Conservation (phyloP, 2,888 invertebrate genomes). For the Caenorhabditis panamensis region DNA sequence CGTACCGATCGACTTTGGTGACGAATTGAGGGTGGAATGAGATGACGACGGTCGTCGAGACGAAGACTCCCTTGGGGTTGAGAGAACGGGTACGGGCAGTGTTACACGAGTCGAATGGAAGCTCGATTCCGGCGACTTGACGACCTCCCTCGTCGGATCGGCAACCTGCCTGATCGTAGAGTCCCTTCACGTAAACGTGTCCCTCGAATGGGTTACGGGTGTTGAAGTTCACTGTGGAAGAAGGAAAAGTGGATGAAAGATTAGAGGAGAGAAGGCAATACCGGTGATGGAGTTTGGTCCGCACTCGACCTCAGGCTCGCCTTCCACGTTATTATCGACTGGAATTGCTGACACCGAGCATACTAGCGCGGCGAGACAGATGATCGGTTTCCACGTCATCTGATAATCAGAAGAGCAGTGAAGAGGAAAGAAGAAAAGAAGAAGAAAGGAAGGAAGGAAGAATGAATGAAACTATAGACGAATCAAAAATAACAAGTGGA, state of each 20-base stretch:
- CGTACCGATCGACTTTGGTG: constrained; percentile 75
- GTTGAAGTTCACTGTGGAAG: constrained; percentile 71
- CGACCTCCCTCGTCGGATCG: constrained; percentile 68
- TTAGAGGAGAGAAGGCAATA: constrained; percentile 12
- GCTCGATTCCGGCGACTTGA: constrained; percentile 79
- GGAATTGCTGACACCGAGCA: constrained; percentile 68
- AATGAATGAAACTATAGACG: too few species aligned
- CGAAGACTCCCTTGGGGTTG: constrained; percentile 81
- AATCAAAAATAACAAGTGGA: too few species aligned
- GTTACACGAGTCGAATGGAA: constrained; percentile 79
- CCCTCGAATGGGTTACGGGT: constrained; percentile 74
- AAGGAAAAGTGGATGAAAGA: constrained; percentile 3
- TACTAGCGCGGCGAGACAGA: constrained; percentile 43
- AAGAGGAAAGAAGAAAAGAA: background rate
- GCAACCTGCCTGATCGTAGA: constrained; percentile 71
- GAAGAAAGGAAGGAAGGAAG: background rate
- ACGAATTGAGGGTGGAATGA: constrained; percentile 81
- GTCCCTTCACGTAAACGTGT: constrained; percentile 76
- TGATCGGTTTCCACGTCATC: constrained; percentile 61
- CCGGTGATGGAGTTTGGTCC: constrained; percentile 80
- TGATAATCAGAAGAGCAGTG: constrained; percentile 2
- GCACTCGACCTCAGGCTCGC: constrained; percentile 80
- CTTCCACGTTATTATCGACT: constrained; percentile 77
- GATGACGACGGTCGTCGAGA: constrained; percentile 80
- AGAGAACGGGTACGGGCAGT: constrained; percentile 78